Conservation (phyloP, 2,797 vertebrate species). For the Cryptoblepharus egeriae region DNA sequence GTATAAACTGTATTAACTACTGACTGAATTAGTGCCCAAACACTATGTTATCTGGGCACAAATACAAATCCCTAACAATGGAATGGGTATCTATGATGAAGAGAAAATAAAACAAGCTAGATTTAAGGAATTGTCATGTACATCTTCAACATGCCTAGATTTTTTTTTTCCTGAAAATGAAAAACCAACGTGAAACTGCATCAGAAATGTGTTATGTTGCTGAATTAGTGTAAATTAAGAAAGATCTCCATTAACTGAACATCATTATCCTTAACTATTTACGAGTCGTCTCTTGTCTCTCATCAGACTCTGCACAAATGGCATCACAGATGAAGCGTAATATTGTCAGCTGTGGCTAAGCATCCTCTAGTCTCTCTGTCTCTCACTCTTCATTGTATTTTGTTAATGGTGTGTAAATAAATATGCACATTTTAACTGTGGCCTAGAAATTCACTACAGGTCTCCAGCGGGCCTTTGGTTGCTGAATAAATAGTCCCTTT, state of each 20-base stretch:
- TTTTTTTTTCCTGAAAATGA: neutral
- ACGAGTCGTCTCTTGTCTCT: neutral
- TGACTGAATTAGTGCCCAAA: neutral
- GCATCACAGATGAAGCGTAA: neutral
- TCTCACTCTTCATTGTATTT: neutral
- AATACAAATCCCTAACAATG: neutral
- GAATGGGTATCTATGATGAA: neutral
- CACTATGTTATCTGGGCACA: neutral
- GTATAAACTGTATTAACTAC: neutral
- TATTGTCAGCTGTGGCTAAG: neutral
- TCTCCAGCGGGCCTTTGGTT: neutral
- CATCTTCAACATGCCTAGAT: neutral
- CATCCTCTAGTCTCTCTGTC: neutral
- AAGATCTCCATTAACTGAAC: neutral
- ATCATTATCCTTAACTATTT: neutral
- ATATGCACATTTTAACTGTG: neutral
- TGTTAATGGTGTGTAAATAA: slow-evolving; percentile 14
- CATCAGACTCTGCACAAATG: neutral
- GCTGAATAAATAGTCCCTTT: neutral
- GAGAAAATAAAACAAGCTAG: neutral
- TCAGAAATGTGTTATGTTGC: neutral
- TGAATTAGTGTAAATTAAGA: neutral
- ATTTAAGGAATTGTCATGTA: neutral
- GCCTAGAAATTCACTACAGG: neutral
- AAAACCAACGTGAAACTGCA: neutral